Conservation (phyloP, 2,888 invertebrate species). For the Carpatolechia fugitivella region DNA sequence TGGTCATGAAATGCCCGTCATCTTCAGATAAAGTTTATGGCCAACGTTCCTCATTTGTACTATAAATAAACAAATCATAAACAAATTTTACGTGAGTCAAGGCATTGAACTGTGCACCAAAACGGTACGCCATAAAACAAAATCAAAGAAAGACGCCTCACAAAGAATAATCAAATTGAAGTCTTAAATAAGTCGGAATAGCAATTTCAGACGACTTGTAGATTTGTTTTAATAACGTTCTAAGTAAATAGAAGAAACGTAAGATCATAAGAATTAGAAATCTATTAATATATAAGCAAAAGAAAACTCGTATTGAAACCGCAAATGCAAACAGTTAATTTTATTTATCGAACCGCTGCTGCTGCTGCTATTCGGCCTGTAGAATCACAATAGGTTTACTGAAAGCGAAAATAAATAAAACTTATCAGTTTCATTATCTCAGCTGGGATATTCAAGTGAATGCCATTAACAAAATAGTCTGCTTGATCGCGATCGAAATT, state of each 20-base stretch:
- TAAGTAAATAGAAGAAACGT: too few species aligned
- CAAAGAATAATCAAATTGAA: too few species aligned
- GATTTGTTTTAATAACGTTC: too few species aligned
- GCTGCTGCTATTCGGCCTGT: too few species aligned
- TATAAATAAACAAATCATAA: slow-evolving; percentile 3
- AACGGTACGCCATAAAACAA: neutral
- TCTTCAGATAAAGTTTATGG: neutral
- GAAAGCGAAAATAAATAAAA: neutral
- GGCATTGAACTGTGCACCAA: neutral
- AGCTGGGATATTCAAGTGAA: neutral
- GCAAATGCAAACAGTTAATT: neutral
- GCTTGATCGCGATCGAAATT: neutral
- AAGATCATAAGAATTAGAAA: too few species aligned
- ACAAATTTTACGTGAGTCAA: neutral
- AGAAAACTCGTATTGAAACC: too few species aligned
- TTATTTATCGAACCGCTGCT: neutral
- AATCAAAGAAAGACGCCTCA: too few species aligned
- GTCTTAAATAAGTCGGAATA: too few species aligned
- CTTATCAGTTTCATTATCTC: slow-evolving; percentile 1
- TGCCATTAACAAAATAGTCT: neutral
- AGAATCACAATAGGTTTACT: neutral
- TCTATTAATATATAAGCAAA: too few species aligned
- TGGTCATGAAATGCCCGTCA: neutral
- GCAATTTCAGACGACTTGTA: too few species aligned
- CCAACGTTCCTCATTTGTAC: neutral